Base-by-base conservation (phyloP, 2,888 invertebrate genomes). In the Polydrusus tereticollis region DNA sequence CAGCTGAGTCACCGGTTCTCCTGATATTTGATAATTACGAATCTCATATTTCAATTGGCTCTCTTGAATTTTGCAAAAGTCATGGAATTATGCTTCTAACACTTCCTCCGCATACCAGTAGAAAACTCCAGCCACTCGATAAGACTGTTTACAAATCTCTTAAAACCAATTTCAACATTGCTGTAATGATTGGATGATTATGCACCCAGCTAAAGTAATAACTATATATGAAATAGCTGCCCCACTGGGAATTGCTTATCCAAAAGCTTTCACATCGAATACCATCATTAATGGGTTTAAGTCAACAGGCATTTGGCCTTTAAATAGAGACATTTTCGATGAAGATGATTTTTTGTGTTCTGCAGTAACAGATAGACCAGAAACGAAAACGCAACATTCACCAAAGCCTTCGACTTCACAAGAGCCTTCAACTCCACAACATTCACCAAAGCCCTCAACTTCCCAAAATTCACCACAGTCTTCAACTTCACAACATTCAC, bases 101-200 rank as follows among this genome's bases (percentile, higher is more conserved):
- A 18, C 58, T 73, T 45, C 63, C 73, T 10, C 69, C 70, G 38
- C 69, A 73, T 52, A 73, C 67, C 29, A 75, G 70, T 63, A 65
- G 62, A 41, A 72, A 68, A 50, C 66, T 73, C 18, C 74, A 74
- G 47, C 69, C 75, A 21, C 41, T 75, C 6, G 67, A 73, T 64
- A 69, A 65, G 43, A 68, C 65, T 14, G 66, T 75, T 18, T 75
- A 63, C 57, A 74, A 74, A 64, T 69, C 73, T 6, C 43, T 75
- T 58, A 75, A 70, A 69, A 66, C 45, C 16, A 60, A 62, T 14
- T 71, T 55, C 18, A 66, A 66, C 59, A 43, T 14, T 55, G 57
- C 60, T 66, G 60, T 45, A 71, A 71, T 66, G 66, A 66, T 23
- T 66, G 66, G 71, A 59, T 63, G 63, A 57, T 64, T 23, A 55